Base-by-base conservation (phyloP, 2,113 vertebrate genomes). In the Naja naja region DNA sequence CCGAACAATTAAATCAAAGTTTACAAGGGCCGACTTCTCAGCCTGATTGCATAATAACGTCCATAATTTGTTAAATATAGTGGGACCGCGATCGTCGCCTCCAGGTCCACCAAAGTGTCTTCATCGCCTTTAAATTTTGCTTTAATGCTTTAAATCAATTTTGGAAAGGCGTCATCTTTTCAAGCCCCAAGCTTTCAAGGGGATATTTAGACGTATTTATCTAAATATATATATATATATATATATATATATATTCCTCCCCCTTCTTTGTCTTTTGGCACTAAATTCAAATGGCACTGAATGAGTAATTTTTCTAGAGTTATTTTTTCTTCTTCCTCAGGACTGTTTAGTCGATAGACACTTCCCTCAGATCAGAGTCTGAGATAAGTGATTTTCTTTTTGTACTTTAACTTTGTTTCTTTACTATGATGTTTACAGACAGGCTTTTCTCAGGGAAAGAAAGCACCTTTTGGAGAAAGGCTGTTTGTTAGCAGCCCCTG, bases 1-100 rank as follows among this genome's bases (percentile, higher is more conserved):
- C 98, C 98, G 98, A 98, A 99, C 98, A 98, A 99, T 99, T 99
- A 99, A 99, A 98, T 98, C 97, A 97, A 98, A 98, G 98, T 99
- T 99, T 99, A 98, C 98, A 98, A 98, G 98, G 97, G 98, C 81
- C 98, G 98, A 98, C 97, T 98, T 97, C 98, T 98, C 98, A 98
- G 98, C 97, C 98, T 97, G 97, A 98, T 97, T 98, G 97, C 98
- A 98, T 98, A 98, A 98, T 98, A 98, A 98, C 98, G 97, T 98
- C 97, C 97, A 99, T 98, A 98, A 98, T 98, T 98, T 98, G 98
- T 98, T 98, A 98, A 98, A 98, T 98, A 98, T 98, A 98, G 97
- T 95, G 97, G 90, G 96, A 95, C 97, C 95, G 95, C 97, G 97
- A 97, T 97, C 97, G 97, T 96, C 6, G 96, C 95, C 96, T 95